Evolutionary conservation across 1,140 invertebrate species (phyloP), one percentile per base, ranked within the genome.

Genomic region (Rhagoletis pomonella): DNA sequence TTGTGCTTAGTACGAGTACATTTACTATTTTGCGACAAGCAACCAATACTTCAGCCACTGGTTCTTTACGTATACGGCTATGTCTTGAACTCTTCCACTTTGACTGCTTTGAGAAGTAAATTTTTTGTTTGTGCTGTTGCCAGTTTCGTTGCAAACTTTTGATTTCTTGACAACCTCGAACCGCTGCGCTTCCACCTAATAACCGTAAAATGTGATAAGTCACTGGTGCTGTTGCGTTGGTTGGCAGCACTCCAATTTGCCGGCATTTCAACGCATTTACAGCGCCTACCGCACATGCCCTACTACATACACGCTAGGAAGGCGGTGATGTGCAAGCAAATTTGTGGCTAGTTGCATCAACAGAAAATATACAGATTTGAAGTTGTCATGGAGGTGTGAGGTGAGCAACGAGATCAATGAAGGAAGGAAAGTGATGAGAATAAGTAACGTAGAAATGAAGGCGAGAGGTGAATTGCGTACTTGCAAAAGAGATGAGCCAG

Each of bases 161-260:
- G 73, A 55, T 81, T 81, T 81, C 47, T 55, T 50, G 42, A 29
- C 47, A 81, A 19, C n/a, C 47, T 29, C 50, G 55, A 81, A 55
- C 10, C 50, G 44, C 6, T 81, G 47, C 73, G 47, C n/a, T 81
- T 81, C 55, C 73, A 81, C 47, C 47, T 81, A 81, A 81, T 81
- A 81, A 81, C 73, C 73, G 73, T 81, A 81, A 81, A 81, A 81
- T 81, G 73, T 81, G 73, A 81, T 81, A 81, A 81, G 73, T 81
- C 47, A 81, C 47, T 81, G 47, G n/a, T 55, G 47, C 19, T 50
- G 17, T 19, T 58, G 29, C 29, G 73, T 50, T 81, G 73, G 39
- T 81, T 81, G 47, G 73, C 17, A 81, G 55, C 14, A 81, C 73
- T 73, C 67, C 67, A 73, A 73, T 47, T 7, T 47, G 12, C 39